Evolutionary conservation across 1,140 invertebrate genomes (phyloP), one percentile per base, ranked within the genome.

Genomic region (Meteorus sp.): DNA sequence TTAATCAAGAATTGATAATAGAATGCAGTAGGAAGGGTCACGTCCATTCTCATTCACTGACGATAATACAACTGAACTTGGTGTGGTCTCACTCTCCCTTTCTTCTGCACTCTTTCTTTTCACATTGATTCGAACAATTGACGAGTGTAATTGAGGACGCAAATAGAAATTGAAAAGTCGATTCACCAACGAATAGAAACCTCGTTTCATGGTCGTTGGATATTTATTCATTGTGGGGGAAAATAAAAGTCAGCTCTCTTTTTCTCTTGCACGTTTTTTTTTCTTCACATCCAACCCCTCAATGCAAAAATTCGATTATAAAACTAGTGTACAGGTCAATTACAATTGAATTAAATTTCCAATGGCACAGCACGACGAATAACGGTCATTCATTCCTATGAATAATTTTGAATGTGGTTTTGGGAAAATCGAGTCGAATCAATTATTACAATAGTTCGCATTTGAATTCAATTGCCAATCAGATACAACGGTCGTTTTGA

Each of bases 1-100:
- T 68, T 69, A 69, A 73, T 73, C 71, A 67, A 63, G 60, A 69
- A 65, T 70, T 68, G 63, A 72, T 68, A 66, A 68, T 67, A 60
- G 63, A 53, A 53, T 57, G 59, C 55, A 63, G 64, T 43, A 56
- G 63, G 41, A 55, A 35, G 39, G 48, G 47, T 53, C 27, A 23
- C 23, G 25, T 7, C 31, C 52, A 6, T 44, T 31, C 39, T 11
- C 45, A 59, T 25, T 8, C 19, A 29, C 15, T 25, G n/a, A 54
- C 48, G 23, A 52, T 52, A n/a, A n/a, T n/a, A 54, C 39, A 37
- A 25, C 53, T 44, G 41, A 47, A 15, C 20, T 27, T 25, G 8
- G n/a, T n/a, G n/a, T n/a, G n/a, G n/a, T 15, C 19, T 17, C 27
- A 25, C 27, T 43, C 9, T 15, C 41, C 13, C 22, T 39, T n/a